These are phyloP conservation scores for Paramuricea clavata DNA, from an alignment of 92 coral and sea anemone species.

Conservation along the genomic window DNA sequence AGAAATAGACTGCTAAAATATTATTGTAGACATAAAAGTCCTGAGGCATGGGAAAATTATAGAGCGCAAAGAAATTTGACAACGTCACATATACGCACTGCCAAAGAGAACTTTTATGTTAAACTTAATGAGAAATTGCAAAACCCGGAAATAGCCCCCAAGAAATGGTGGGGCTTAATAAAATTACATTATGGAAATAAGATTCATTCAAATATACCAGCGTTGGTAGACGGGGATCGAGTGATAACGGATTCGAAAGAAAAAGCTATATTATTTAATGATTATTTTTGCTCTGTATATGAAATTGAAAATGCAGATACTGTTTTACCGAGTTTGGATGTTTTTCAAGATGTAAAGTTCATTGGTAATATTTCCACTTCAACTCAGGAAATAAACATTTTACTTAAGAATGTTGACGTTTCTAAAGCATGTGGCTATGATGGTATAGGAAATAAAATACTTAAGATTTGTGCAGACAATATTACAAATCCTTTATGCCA, in stretches of 20 bases:
- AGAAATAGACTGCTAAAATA: no score
- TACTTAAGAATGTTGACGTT: conserved; percentile 47
- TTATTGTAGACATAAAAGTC: no score
- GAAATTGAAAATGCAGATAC: conserved; percentile 27
- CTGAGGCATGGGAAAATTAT: conserved; percentile 63
- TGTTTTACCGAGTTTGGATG: conserved; percentile 26
- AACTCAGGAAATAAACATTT: conserved; percentile 8
- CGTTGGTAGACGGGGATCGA: conserved; percentile 49
- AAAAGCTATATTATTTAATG: conserved; percentile 61
- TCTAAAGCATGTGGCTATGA: conserved; percentile 65
- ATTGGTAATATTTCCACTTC: conserved; percentile 49
- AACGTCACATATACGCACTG: conserved; percentile 51
- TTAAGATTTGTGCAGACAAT: conserved; percentile 44
- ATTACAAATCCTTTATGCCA: conserved; percentile 39
- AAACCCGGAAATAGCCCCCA: conserved; percentile 55
- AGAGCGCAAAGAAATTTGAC: conserved; percentile 63
- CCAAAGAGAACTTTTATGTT: conserved; percentile 42
- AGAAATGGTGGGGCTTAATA: conserved; percentile 70
- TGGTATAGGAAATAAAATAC: conserved; percentile 55
- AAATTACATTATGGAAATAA: no score
- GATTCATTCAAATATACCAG: conserved; percentile 59
- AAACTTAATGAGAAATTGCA: conserved; percentile 56
- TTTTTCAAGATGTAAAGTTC: conserved; percentile 29
- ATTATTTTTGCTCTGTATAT: conserved; percentile 56
- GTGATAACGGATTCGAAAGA: conserved; percentile 56